Evolutionary conservation across 2,888 invertebrate genomes (phyloP).

Genomic region (Dynastes maya): DNA sequence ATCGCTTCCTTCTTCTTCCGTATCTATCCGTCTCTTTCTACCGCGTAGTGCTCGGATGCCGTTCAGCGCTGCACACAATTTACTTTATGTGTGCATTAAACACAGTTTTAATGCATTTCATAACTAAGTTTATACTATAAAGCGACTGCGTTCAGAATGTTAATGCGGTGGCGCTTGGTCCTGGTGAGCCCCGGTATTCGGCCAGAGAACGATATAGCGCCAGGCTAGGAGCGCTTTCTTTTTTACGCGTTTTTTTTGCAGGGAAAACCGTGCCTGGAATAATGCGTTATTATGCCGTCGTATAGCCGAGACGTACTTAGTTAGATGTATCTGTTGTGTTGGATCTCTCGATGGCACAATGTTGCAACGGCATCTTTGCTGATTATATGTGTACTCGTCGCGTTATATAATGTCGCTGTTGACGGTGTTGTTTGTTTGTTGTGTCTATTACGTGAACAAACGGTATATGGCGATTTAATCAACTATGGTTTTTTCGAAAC

Average conservation of each 20-base stretch:
- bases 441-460: too few species aligned
- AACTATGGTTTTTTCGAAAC: too few species aligned
- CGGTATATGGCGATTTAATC: too few species aligned
- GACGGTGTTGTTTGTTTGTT: too few species aligned
- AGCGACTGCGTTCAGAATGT: slow-evolving; percentile 66
- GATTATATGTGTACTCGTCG: too few species aligned
- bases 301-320: not conserved
- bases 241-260: not conserved
- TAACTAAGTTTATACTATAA: slow-evolving; percentile 67
- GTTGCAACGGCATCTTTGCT: too few species aligned
- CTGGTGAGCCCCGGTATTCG: not conserved
- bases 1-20: not conserved
- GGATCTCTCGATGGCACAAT: not conserved
- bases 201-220: not conserved
- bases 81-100: slow-evolving; percentile 64
- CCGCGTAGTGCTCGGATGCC: slow-evolving; percentile 45
- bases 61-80: slow-evolving; percentile 64
- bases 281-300: slow-evolving; percentile 6
- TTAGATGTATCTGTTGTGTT: not conserved
- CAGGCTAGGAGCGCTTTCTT: not conserved
- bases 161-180: slow-evolving; percentile 59
- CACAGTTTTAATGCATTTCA: slow-evolving; percentile 65
- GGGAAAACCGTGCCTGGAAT: not conserved
- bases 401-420: too few species aligned
- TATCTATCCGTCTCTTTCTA: not conserved